Evolutionary conservation across 2,797 vertebrate genomes (phyloP).

Genomic region (Microchirus variegatus): DNA sequence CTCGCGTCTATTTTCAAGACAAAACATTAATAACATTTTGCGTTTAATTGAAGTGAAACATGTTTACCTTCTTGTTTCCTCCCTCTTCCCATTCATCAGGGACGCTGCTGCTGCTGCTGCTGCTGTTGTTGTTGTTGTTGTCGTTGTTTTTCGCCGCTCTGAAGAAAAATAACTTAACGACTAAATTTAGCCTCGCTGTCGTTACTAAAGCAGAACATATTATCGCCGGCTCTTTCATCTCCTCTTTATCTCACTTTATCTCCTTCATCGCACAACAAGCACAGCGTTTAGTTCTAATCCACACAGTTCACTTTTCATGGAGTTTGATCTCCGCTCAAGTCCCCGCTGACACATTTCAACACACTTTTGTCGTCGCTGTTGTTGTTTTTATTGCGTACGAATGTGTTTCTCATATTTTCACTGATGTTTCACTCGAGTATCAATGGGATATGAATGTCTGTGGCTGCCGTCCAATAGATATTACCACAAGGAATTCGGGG

Average conservation of each 20-base stretch:
- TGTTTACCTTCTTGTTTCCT: too few relatives aligned
- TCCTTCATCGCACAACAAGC: background rate
- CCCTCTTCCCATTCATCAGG: too few relatives aligned
- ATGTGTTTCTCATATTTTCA: constrained; percentile 33
- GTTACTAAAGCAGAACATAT: background rate
- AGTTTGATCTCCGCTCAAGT: constrained; percentile 25
- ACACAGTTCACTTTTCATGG: background rate
- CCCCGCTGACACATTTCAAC: constrained; percentile 14
- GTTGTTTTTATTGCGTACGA: constrained; percentile 12
- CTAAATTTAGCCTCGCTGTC: too few relatives aligned
- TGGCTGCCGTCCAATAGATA: constrained; percentile 41
- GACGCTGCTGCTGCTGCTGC: too few relatives aligned
- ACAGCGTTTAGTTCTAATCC: constrained; percentile 6
- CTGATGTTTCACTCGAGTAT: constrained; percentile 43
- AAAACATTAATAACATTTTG: too few relatives aligned
- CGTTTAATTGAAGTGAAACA: too few relatives aligned
- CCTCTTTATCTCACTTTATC: constrained; percentile 1
- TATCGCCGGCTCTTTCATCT: background rate
- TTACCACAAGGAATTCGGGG: constrained; percentile 41
- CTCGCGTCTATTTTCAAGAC: too few relatives aligned
- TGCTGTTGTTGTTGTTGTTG: too few relatives aligned
- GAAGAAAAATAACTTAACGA: too few relatives aligned
- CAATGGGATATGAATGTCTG: constrained; percentile 40
- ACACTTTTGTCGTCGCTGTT: background rate
- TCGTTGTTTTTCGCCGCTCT: too few relatives aligned